Evolutionary conservation across 2,113 vertebrate species (phyloP).

Genomic region (Xenotilapia longispinis): DNA sequence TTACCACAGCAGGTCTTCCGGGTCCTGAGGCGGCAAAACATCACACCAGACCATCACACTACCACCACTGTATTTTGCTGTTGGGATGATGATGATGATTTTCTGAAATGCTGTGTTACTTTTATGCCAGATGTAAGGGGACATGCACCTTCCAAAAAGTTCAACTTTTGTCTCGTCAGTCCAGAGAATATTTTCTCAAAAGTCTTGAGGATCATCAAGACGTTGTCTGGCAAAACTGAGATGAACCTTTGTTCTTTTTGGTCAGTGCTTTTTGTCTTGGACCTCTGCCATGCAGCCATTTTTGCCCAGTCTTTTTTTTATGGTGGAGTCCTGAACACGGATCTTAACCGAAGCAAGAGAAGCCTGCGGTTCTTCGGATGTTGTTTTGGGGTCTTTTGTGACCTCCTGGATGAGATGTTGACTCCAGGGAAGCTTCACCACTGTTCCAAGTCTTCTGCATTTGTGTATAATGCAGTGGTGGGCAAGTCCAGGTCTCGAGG

Average conservation of each 20-base stretch:
- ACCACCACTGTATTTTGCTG: background rate
- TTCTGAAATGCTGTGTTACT: background rate
- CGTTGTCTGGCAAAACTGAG: background rate
- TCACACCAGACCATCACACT: background rate
- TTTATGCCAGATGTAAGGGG: background rate
- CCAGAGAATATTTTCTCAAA: background rate
- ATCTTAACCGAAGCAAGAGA: background rate
- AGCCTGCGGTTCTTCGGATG: accelerated
- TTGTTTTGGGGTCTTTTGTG: background rate
- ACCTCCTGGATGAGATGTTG: background rate
- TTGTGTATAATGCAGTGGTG: background rate
- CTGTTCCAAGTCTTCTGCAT: background rate
- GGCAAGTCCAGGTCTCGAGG: background rate
- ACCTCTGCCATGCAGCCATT: background rate
- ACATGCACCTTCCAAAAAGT: background rate
- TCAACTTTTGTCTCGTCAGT: background rate
- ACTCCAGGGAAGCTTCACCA: background rate
- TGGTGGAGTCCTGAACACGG: background rate
- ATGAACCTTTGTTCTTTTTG: background rate
- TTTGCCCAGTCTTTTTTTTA: background rate
- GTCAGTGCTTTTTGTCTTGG: background rate
- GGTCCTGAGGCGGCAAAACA: background rate
- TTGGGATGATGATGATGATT: background rate
- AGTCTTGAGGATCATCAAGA: background rate
- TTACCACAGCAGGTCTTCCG: background rate